Evolutionary conservation across 2,888 invertebrate genomes (phyloP), one percentile per base, ranked within the genome.

Genomic region (Galerucella pusilla): DNA sequence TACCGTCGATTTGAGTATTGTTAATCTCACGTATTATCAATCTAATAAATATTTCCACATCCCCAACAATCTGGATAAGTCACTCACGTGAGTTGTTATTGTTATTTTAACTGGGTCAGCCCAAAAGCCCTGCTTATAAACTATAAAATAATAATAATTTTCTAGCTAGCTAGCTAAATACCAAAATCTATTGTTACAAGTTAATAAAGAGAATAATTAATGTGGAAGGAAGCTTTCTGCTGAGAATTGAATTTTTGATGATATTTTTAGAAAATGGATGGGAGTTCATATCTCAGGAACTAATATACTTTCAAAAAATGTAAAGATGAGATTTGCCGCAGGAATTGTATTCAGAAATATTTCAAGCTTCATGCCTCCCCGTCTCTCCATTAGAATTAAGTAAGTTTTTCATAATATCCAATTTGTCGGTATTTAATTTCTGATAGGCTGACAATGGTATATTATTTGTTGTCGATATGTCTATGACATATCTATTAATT

Each of bases 301-400:
- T 12, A 77, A 77, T 20, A 66, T 71, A 3, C 42, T 57, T 28
- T 45, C 61, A 5, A 52, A 71, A n/a, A 64, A 59, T 20, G 54
- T 52, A 16, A 71, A 69, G 6, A 74, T 35, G 7, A 70, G 70
- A 65, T 79, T 83, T 68, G 77, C 86, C 60, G 83, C 84, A 11
- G 90, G 91, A 25, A 89, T 92, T 9, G 89, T 91, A 78, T 94
- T 93, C 84, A 91, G 90, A 81, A 92, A 92, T 81, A 86, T 93
- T 74, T 90, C 91, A 9, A 88, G 89, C 5, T 91, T 92, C 80
- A 87, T 93, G 76, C 93, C 93, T 0, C 90, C 89, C 0, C 86
- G 92, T 72, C 90, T 91, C 68, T 89, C 91, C 71, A 90, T 91
- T 77, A 90, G 92, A 83, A 89, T 90, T 78, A 91, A 90, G 93